These are phyloP conservation scores for Hemicentrotus pulcherrimus DNA, from an alignment of 35 echinoderm and acorn worm genomes.

Conservation along the genomic window DNA sequence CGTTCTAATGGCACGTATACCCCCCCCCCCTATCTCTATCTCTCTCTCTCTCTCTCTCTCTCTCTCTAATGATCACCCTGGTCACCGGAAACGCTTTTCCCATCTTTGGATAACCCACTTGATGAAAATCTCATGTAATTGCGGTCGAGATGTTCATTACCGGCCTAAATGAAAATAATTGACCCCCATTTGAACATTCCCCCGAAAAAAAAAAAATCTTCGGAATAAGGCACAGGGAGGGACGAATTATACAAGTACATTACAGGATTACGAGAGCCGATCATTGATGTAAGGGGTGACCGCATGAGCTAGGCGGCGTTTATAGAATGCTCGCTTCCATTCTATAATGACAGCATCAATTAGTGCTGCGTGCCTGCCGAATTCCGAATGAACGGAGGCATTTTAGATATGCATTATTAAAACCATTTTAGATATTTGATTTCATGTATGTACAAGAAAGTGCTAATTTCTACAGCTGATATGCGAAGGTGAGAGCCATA, in stretches of 20 bases:
- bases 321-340: background rate
- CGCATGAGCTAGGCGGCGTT: background rate
- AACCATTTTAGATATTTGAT: background rate
- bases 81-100: background rate
- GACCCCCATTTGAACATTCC: background rate
- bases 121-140: background rate
- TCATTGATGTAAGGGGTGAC: background rate
- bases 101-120: background rate
- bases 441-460: background rate
- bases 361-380: background rate
- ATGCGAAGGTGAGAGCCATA: background rate
- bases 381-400: background rate
- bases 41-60: background rate
- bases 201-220: background rate
- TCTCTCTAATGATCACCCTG: background rate
- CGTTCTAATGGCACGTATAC: too few relatives aligned
- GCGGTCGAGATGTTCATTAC: constrained; percentile 16
- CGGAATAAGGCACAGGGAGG: background rate
- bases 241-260: background rate
- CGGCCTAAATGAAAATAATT: background rate
- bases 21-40: background rate
- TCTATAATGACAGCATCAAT: background rate
- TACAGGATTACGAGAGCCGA: background rate
- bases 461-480: background rate
- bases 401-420: background rate